phyloP scores from a whole-genome alignment of 2,113 vertebrate species.

The Cavia porcellus region DNA sequence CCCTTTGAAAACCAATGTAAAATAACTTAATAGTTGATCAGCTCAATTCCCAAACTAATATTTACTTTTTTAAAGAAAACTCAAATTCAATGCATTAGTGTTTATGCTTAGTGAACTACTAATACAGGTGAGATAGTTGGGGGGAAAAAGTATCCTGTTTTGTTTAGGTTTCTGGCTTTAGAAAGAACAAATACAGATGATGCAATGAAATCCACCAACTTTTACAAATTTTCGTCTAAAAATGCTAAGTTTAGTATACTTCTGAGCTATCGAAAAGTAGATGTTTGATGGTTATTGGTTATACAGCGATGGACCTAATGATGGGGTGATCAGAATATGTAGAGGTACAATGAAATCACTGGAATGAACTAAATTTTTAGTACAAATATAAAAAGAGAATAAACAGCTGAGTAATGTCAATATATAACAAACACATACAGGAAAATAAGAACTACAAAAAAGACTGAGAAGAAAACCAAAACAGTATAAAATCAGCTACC shows the following conservation, averaged over 20 bases:
- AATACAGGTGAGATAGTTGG: not conserved
- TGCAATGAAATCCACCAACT: not conserved
- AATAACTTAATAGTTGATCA: conserved; percentile 17
- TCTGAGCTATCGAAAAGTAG: not conserved
- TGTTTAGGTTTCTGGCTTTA: not conserved
- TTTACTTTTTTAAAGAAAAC: not conserved
- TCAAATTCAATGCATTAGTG: not conserved
- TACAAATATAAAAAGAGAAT: conserved; percentile 30
- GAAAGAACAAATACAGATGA: not conserved
- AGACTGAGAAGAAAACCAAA: not conserved
- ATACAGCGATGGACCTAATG: not conserved
- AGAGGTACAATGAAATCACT: not conserved
- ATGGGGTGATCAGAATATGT: not conserved
- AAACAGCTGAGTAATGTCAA: not conserved
- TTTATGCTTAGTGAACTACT: not conserved
- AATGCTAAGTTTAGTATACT: not conserved
- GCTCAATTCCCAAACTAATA: not conserved
- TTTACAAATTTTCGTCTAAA: conserved; percentile 26
- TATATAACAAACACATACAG: not conserved
- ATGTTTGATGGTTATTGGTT: not conserved
- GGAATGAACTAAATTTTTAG: not conserved
- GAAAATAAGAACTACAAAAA: conserved; percentile 9
- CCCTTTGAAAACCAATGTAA: conserved; percentile 50
- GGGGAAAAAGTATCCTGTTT: not conserved
- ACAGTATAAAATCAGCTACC: not conserved